Percentiles rank a stretch among this genome's conserved stretches.
Evolutionary conservation across 2,797 vertebrate species (phyloP).

Genomic region (Crypturellus tataupa): DNA sequence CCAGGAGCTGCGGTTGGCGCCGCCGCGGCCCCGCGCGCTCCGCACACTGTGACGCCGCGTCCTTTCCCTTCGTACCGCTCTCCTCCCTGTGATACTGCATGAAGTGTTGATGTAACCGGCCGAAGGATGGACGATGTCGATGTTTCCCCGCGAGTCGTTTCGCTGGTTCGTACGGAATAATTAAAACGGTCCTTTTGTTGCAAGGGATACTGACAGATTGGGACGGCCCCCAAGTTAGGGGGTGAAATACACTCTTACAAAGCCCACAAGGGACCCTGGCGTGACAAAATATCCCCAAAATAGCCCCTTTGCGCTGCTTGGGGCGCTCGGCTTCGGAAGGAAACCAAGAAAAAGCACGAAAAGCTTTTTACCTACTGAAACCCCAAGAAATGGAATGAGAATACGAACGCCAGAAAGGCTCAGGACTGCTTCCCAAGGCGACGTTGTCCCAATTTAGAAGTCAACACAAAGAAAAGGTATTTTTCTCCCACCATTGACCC

Average conservation of each 20-base stretch:
- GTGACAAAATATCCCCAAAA: not conserved
- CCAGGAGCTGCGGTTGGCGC: not conserved
- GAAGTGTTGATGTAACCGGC: not conserved
- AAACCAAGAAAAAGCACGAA: not conserved
- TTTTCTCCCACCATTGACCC: not conserved
- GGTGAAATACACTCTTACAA: not conserved
- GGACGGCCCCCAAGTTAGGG: not conserved
- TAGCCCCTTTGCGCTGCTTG: not conserved
- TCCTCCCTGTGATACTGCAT: not conserved
- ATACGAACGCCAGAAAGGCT: not conserved
- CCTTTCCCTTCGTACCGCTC: not conserved
- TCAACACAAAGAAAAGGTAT: not conserved
- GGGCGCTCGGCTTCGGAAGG: not conserved
- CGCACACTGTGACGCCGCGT: not conserved
- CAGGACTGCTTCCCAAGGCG: not conserved
- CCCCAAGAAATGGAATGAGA: not conserved
- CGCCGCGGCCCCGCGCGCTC: not conserved
- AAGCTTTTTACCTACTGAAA: not conserved
- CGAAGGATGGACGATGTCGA: not conserved
- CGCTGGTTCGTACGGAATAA: not conserved
- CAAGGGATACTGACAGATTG: not conserved
- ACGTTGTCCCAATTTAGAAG: not conserved
- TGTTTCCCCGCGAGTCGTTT: not conserved
- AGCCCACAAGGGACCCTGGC: not conserved
- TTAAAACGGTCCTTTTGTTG: not conserved